Evolutionary conservation across 2,113 vertebrate genomes (phyloP).

Genomic region (Mormoops blainvillei): DNA sequence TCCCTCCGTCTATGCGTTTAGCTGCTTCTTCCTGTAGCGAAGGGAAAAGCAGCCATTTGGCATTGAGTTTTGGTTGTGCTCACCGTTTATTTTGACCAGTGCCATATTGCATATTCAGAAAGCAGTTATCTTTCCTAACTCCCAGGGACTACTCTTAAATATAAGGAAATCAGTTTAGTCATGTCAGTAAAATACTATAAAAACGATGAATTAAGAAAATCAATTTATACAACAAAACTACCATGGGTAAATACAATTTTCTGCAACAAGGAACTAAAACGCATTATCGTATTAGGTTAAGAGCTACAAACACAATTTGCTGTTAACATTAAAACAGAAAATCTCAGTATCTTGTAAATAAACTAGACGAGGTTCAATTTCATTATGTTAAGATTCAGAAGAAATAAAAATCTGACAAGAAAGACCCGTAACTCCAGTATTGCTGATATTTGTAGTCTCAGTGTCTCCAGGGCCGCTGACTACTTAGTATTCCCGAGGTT

Average conservation of each 20-base stretch:
- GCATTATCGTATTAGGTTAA: background rate
- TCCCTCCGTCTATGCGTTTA: background rate
- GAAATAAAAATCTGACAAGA: background rate
- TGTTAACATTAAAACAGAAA: background rate
- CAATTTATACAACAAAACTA: background rate
- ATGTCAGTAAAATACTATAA: background rate
- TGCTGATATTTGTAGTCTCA: background rate
- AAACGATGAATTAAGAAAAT: background rate
- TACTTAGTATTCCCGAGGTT: background rate
- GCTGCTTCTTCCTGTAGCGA: background rate
- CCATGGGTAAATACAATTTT: background rate
- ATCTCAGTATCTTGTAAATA: background rate
- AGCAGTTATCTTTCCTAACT: background rate
- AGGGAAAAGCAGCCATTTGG: background rate
- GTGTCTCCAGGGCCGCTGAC: background rate
- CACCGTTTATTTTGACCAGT: background rate
- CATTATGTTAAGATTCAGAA: background rate
- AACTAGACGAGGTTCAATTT: background rate
- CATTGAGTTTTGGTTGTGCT: background rate
- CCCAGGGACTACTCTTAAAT: background rate
- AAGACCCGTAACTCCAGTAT: background rate
- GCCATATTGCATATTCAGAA: background rate
- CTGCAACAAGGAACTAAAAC: background rate
- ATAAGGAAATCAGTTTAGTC: background rate
- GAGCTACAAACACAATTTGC: background rate